These are phyloP conservation scores for Trichonephila inaurata DNA, from an alignment of 1,140 invertebrate species.

Conservation along the genomic window DNA sequence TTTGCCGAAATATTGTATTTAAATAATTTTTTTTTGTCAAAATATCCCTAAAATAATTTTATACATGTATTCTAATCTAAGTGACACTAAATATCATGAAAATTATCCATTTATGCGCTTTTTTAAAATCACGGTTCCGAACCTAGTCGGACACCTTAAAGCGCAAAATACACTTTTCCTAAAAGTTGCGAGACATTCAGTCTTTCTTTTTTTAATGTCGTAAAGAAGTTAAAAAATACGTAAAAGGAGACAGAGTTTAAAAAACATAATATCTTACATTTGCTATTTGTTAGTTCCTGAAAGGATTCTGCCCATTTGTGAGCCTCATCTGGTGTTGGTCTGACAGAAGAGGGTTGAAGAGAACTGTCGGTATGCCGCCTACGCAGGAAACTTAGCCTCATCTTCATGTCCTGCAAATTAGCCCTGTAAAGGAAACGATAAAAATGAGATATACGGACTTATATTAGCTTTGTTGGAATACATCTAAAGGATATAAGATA, in stretches of 20 bases:
- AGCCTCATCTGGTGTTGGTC: slow-evolving; percentile 82
- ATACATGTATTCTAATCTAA: no score
- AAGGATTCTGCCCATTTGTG: slow-evolving; percentile 83
- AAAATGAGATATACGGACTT: not conserved
- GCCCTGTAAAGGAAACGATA: slow-evolving; percentile 78
- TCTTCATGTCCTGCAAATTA: slow-evolving; percentile 80
- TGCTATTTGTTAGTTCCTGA: slow-evolving; percentile 82
- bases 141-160: no score
- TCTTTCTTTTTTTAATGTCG: not conserved
- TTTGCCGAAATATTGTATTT: no score
- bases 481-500: not conserved
- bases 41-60: no score
- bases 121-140: no score
- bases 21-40: no score
- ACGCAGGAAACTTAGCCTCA: slow-evolving; percentile 81
- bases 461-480: slow-evolving; percentile 19
- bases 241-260: not conserved
- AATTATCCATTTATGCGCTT: no score
- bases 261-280: slow-evolving; percentile 81
- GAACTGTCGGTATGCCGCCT: slow-evolving; percentile 81
- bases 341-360: slow-evolving; percentile 79
- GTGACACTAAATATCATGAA: no score
- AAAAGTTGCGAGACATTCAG: not conserved
- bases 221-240: no score
- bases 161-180: not conserved